Evolutionary conservation across 2,113 vertebrate species (phyloP).

Genomic region (Lepisosteus osseus): DNA sequence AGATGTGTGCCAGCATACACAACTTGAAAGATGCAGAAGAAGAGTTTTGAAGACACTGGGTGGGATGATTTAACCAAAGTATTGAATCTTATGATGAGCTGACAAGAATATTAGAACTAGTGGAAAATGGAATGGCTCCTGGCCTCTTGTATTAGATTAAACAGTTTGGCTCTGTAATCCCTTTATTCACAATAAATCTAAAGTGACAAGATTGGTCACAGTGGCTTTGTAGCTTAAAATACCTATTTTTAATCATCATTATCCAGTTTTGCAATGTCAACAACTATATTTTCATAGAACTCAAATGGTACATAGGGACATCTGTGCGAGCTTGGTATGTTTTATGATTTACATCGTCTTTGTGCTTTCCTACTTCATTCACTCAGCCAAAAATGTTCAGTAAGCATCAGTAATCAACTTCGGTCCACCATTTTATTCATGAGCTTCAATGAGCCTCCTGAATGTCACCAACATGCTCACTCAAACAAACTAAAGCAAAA

Average conservation of each 20-base stretch:
- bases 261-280: background rate
- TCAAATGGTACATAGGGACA: background rate
- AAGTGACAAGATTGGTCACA: background rate
- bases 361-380: background rate
- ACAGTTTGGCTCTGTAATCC: background rate
- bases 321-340: too few relatives aligned
- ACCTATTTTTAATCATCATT: background rate
- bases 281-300: background rate
- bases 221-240: background rate
- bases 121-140: background rate
- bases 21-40: background rate
- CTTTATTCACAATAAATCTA: background rate
- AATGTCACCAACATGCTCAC: too few relatives aligned
- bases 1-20: background rate
- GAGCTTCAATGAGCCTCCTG: too few relatives aligned
- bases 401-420: too few relatives aligned
- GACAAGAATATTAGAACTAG: conserved; percentile 4
- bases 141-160: background rate
- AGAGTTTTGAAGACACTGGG: background rate
- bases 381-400: background rate
- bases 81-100: background rate
- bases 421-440: too few relatives aligned
- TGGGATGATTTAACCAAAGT: background rate
- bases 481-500: too few relatives aligned
- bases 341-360: too few relatives aligned